Base-by-base conservation (phyloP, 2,113 vertebrate genomes). In the Aspiorhynchus laticeps region DNA sequence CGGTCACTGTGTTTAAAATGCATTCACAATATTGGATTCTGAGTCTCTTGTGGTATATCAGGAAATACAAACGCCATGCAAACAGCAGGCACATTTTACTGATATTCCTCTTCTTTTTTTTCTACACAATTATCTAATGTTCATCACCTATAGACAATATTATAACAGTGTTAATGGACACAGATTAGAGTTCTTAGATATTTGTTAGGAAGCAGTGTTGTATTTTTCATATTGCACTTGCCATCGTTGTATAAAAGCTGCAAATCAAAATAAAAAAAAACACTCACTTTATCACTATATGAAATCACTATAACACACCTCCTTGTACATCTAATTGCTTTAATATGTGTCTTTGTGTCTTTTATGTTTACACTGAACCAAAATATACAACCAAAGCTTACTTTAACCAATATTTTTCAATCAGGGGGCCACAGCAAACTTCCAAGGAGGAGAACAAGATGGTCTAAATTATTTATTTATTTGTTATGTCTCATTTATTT, bases 41-140 rank as follows among this genome's bases (percentile, higher is more conserved):
- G 59, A 43, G 26, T 43, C 38, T 69, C 26, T 69, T 83, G 36
- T 82, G 61, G 63, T 80, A 80, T 7, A 36, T 26, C 21, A 81
- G n/a, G 24, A 38, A 17, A 63, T 17, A 63, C 24, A 43, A 61
- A 80, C 26, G 21, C 77, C 31, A 51, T 36, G 17, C 51, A 59
- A n/a, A 36, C 24, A 41, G 33, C n/a, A 28, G 48, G 15, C 14
- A 51, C 1, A 51, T 51, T 17, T 51, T 53, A 53, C 15, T 56
- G 51, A 56, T 56, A 21, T 56, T 56, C 17, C 5, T 21, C 17
- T 21, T 56, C 7, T 2, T 21, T 56, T 21, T 46, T 56, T 56
- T 56, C 7, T 56, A 6, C 2, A 0, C 53, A 17, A 12, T 63
- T 41, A 15, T 3, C 38, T 75, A 46, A 75, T 43, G 12, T 43